Evolutionary conservation across 2,888 invertebrate genomes (phyloP), one percentile per base, ranked within the genome.

Genomic region (Timandra comae): DNA sequence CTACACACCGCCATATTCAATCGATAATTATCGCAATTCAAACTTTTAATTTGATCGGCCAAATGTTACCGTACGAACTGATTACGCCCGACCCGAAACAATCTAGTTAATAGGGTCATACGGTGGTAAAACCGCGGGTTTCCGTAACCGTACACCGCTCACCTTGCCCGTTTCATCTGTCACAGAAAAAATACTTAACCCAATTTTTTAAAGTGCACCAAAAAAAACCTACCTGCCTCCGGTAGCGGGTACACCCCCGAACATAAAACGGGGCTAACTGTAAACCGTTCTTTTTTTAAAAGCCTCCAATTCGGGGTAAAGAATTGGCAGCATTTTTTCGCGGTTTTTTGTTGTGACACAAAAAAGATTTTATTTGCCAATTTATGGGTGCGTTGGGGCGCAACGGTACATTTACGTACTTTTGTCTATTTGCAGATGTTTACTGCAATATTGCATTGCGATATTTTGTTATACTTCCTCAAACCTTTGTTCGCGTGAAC

Each of bases 131-230:
- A 69, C 57, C 57, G 56, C 63, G 52, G 66, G 80, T 80, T 82
- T 79, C 85, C 85, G 84, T 82, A 85, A 84, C 80, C 59, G 60
- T 68, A 84, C 65, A 75, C 81, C 70, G 65, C 65, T 77, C 78
- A 79, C 82, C 81, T 82, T 78, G 75, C 68, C 62, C 56, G 61
- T 50, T 58, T 78, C 80, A 71, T 69, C 70, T 79, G 75, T 68
- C 71, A 52, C 43, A 49, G 27, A 44, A 67, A 73, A 75, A 78
- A 73, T 46, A 49, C 60, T 74, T 81, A 81, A 82, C 82, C 84
- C 78, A 81, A 76, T 77, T 80, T 72, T 65, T 68, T 66, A 57
- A 67, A 65, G 63, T 57, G 56, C 53, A 46, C 49, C 57, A 66
- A 80, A 79, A 75, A 72, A 52, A 16, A 3, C 46, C 64, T 84